Evolutionary conservation across 2,113 vertebrate genomes (phyloP).

Genomic region (Parus major): DNA sequence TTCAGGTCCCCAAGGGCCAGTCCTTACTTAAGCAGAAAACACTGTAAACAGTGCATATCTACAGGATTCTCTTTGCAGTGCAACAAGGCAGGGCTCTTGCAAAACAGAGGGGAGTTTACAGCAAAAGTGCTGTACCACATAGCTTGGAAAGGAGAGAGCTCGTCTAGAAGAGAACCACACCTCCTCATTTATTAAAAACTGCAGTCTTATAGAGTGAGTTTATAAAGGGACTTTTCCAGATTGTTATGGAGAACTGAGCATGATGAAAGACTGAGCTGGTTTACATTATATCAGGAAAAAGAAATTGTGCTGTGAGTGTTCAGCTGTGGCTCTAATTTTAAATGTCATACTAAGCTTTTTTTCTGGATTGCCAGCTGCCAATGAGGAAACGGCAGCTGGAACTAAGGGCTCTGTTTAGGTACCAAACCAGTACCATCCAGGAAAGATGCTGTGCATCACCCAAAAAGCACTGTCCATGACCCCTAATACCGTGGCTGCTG

Average conservation of each 20-base stretch:
- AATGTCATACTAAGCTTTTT: background rate
- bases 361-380: background rate
- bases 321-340: background rate
- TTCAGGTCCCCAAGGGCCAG: background rate
- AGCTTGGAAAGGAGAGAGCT: background rate
- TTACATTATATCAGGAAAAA: background rate
- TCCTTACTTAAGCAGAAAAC: background rate
- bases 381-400: background rate
- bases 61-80: background rate
- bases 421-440: background rate
- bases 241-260: background rate
- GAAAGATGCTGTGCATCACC: background rate
- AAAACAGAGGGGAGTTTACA: background rate
- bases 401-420: background rate
- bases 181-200: background rate
- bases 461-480: background rate
- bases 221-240: background rate
- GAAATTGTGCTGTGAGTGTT: background rate
- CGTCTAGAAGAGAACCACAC: background rate
- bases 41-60: fast-evolving
- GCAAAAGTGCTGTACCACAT: background rate
- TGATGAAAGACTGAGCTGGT: background rate
- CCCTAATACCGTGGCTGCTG: background rate
- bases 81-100: background rate
- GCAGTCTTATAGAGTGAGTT: background rate